Evolutionary conservation across 2,113 vertebrate species (phyloP).

Genomic region (Emydocephalus ijimae): DNA sequence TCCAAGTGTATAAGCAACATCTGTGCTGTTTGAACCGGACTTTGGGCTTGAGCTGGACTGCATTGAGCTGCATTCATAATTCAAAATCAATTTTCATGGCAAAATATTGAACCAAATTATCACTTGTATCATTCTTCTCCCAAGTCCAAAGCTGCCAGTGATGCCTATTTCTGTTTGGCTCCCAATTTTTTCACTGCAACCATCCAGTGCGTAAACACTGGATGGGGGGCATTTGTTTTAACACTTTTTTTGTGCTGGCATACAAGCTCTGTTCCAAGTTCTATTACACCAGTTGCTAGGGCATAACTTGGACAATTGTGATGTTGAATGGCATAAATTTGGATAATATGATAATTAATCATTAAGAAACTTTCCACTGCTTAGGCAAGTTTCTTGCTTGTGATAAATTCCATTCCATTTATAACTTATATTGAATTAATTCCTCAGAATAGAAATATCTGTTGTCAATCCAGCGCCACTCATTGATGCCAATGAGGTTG

Average conservation of each 20-base stretch:
- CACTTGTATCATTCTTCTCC: background rate
- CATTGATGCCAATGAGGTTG: background rate
- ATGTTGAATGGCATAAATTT: background rate
- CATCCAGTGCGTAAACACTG: background rate
- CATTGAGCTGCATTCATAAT: too few species aligned
- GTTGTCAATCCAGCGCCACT: background rate
- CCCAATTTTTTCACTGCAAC: background rate
- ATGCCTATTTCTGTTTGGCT: background rate
- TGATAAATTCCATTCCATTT: background rate
- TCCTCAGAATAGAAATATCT: background rate
- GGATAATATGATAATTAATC: background rate
- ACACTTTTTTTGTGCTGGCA: background rate
- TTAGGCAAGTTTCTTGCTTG: background rate
- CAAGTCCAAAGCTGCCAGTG: background rate
- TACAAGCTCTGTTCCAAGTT: background rate
- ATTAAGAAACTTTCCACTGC: background rate
- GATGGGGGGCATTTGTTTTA: background rate
- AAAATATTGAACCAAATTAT: background rate
- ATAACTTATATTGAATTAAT: background rate
- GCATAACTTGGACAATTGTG: background rate
- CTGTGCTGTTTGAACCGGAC: background rate
- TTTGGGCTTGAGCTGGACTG: too few species aligned
- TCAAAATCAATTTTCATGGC: background rate
- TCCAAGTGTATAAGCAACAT: background rate
- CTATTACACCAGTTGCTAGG: background rate